phyloP scores from a whole-genome alignment of 2,113 vertebrate genomes.

The Dendropsophus ebraccatus region DNA sequence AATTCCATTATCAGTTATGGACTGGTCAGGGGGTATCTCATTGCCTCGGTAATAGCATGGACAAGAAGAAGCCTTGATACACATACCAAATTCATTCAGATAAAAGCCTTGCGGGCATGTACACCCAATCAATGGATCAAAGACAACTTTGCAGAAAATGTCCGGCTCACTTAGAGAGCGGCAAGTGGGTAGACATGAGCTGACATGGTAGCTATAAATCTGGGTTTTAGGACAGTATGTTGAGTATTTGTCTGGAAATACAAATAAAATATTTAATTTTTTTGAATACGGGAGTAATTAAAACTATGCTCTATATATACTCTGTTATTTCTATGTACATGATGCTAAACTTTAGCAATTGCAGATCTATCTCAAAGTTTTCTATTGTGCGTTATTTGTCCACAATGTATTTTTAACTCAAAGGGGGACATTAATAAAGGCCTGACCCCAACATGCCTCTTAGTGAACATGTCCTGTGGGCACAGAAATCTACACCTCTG shows the following conservation, averaged over 20 bases:
- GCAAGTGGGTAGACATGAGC: conserved; percentile 81
- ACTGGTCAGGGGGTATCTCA: conserved; percentile 65
- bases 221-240: conserved; percentile 70
- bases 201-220: conserved; percentile 71
- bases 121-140: conserved; percentile 86
- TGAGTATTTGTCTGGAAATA: conserved; percentile 71
- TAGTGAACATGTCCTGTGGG: too few relatives aligned
- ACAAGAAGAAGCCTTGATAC: conserved; percentile 78
- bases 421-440: too few relatives aligned
- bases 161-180: conserved; percentile 79
- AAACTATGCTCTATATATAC: not conserved
- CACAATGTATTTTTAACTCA: too few relatives aligned
- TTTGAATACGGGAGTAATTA: not conserved
- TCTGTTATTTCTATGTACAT: too few relatives aligned
- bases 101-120: conserved; percentile 79
- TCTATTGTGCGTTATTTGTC: too few relatives aligned
- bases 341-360: too few relatives aligned
- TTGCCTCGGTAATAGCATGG: conserved; percentile 77
- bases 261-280: conserved; percentile 37
- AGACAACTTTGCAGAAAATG: conserved; percentile 73
- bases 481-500: too few relatives aligned
- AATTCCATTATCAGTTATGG: conserved; percentile 67
- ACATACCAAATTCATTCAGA: conserved; percentile 75
- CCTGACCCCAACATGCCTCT: too few relatives aligned
- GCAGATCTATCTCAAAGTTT: too few relatives aligned